Percentiles rank a stretch among this genome's conserved stretches.
Conservation (phyloP, 2,888 invertebrate genomes). For the Rhagonycha lutea region DNA sequence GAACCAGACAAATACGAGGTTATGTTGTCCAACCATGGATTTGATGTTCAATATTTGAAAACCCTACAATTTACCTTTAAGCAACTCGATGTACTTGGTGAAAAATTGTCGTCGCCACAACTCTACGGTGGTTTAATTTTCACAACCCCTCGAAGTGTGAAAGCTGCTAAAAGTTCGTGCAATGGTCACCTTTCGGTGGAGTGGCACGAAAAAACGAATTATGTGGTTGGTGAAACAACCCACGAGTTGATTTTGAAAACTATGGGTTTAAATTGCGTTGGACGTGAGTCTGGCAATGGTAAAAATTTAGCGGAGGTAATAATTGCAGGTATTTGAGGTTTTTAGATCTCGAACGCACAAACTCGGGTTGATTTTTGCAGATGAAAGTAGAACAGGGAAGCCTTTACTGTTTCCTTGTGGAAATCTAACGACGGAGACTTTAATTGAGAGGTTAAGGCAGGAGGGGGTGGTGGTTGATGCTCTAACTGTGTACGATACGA, state of each 20-base stretch:
- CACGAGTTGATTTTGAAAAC: conserved; percentile 54
- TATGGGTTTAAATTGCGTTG: conserved; percentile 56
- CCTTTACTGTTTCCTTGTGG: conserved; percentile 63
- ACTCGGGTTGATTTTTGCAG: conserved; percentile 39
- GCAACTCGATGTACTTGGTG: conserved; percentile 54
- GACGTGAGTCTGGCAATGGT: conserved; percentile 61
- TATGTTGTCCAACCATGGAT: conserved; percentile 54
- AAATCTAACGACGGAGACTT: conserved; percentile 59
- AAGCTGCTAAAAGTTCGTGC: conserved; percentile 55
- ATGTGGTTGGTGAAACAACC: conserved; percentile 62
- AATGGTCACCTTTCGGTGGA: conserved; percentile 32
- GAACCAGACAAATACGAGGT: conserved; percentile 56
- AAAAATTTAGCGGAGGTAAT: conserved; percentile 58
- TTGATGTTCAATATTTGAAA: conserved; percentile 56
- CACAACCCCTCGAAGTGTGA: conserved; percentile 62
- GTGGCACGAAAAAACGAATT: conserved; percentile 57
- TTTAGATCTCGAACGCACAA: neutral
- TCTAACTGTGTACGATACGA: conserved; percentile 61
- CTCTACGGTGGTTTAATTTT: conserved; percentile 59
- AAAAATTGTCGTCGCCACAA: conserved; percentile 54
- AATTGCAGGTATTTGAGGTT: conserved; percentile 49
- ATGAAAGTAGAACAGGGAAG: conserved; percentile 46
- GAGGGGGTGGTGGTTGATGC: conserved; percentile 55
- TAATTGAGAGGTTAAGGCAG: conserved; percentile 54
- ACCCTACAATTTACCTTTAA: conserved; percentile 59